phyloP scores from a whole-genome alignment of 2,113 vertebrate species.

The Crotophaga sulcirostris region DNA sequence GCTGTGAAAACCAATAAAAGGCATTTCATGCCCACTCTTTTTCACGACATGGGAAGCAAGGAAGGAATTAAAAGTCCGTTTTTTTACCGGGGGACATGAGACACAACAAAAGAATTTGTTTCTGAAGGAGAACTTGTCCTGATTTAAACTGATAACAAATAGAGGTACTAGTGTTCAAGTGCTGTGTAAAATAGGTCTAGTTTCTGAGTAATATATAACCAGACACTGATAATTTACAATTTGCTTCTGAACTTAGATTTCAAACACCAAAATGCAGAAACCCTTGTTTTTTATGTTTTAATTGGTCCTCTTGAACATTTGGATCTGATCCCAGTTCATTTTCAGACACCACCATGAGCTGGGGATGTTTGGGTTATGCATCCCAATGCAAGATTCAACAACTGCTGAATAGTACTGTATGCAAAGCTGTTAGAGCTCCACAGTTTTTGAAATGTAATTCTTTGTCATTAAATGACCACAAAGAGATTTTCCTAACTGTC shows the following conservation, averaged over 20 bases:
- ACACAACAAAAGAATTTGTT: background rate
- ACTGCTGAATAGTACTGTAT: background rate
- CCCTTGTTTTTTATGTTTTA: background rate
- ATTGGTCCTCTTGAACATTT: background rate
- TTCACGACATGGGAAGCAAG: constrained; percentile 20
- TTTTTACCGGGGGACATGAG: background rate
- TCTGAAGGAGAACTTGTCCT: background rate
- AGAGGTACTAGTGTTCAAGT: background rate
- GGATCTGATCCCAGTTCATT: constrained; percentile 15
- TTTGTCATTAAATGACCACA: background rate
- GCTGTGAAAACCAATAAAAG: background rate
- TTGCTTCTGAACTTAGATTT: constrained; percentile 7
- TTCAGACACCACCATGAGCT: background rate
- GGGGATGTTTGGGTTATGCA: constrained; percentile 14
- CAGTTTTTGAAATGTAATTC: background rate
- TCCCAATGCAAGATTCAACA: background rate
- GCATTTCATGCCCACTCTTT: background rate
- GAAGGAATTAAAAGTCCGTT: background rate
- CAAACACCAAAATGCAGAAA: background rate
- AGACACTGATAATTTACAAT: background rate
- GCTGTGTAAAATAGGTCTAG: background rate
- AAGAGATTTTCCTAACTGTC: background rate
- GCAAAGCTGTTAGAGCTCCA: background rate
- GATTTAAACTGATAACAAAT: background rate
- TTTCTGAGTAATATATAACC: background rate